Conservation (phyloP, 1,140 invertebrate species). For the Penaeus indicus region DNA sequence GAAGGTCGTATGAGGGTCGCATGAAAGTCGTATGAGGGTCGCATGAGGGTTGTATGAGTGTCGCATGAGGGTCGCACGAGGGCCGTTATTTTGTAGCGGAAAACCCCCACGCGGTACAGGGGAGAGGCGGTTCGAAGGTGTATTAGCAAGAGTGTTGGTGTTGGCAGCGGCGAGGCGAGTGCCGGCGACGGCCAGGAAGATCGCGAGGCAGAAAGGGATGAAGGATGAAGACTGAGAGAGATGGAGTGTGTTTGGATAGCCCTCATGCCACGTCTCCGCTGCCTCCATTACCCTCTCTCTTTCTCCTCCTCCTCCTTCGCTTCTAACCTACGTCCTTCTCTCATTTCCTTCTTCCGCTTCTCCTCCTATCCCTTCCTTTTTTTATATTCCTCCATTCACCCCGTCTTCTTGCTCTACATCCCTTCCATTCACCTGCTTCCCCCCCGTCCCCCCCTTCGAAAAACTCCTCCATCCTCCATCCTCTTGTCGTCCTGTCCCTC, state of each 20-base stretch:
- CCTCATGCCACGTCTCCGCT: not conserved
- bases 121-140: too few species aligned
- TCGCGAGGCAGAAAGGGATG: constrained; percentile 26
- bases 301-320: not conserved
- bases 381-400: not conserved
- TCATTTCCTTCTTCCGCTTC: not conserved
- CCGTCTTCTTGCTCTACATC: not conserved
- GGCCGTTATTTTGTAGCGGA: too few species aligned
- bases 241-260: constrained; percentile 51
- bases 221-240: constrained; percentile 52
- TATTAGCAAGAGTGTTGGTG: too few species aligned
- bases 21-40: too few species aligned
- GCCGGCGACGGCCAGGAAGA: too few species aligned
- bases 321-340: not conserved
- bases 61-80: too few species aligned
- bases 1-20: too few species aligned
- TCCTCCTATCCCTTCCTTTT: not conserved
- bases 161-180: too few species aligned
- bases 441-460: not conserved
- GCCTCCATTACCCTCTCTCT: not conserved
- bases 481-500: not conserved
- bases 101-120: too few species aligned
- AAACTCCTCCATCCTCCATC: not conserved
- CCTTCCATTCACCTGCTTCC: not conserved
- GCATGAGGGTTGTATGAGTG: too few species aligned